Conservation (phyloP, 1,140 invertebrate genomes). For the Pogonognathellus flavescens region DNA sequence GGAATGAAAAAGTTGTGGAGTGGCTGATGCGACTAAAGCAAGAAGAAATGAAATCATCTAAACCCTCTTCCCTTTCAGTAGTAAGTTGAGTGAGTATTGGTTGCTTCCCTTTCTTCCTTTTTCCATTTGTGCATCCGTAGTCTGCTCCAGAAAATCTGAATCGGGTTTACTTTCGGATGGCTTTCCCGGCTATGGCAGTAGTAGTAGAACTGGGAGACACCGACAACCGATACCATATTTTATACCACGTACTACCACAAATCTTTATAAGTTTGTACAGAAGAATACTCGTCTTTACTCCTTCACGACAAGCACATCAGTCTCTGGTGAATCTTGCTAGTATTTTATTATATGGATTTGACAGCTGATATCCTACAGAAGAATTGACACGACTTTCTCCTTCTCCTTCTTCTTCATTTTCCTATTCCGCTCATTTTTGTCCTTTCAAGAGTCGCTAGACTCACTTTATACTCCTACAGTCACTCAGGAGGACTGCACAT, state of each 20-base stretch:
- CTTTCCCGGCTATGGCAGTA: background rate
- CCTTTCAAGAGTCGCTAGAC: conserved; percentile 8
- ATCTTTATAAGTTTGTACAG: background rate
- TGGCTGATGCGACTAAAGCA: conserved; percentile 29
- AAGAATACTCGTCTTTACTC: background rate
- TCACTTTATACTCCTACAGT: background rate
- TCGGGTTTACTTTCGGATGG: background rate
- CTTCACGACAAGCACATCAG: background rate
- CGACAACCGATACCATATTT: background rate
- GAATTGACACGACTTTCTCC: conserved; percentile 35
- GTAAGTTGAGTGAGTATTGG: conserved; percentile 27
- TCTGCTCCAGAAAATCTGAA: background rate
- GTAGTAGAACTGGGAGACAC: background rate
- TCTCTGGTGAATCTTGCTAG: background rate
- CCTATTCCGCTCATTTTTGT: conserved; percentile 1
- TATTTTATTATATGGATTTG: conserved; percentile 22
- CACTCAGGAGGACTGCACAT: background rate
- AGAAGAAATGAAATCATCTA: conserved; percentile 51
- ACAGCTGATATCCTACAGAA: background rate
- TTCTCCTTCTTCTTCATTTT: conserved; percentile 14
- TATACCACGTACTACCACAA: background rate
- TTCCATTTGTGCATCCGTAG: conserved; percentile 53
- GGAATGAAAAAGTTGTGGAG: conserved; percentile 42
- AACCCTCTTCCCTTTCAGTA: conserved; percentile 45
- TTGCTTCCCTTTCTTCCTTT: conserved; percentile 39